Evolutionary conservation across 1,140 invertebrate genomes (phyloP), one percentile per base, ranked within the genome.

Genomic region (Trichonephila inaurata): DNA sequence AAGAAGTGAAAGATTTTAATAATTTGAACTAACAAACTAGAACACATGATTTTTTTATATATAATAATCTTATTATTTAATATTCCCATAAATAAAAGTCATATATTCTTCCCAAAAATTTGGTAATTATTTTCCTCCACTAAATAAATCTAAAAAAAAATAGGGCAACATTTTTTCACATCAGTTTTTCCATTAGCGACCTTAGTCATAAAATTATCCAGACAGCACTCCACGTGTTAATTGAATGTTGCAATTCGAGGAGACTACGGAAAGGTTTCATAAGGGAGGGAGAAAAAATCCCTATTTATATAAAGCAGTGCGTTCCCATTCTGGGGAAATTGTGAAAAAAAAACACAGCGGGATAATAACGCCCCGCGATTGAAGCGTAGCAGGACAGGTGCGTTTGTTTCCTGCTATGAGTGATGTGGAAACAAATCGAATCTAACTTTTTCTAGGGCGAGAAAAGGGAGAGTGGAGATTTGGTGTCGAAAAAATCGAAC

Each of bases 381-480:
- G 69, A 72, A 72, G 69, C 69, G 24, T 72, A 28, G n/a, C 69
- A 24, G 28, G 28, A 33, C 69, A 72, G 69, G 69, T 72, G 69
- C n/a, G 69, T 33, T 12, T 18, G 69, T 33, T 72, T 72, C 69
- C 69, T 72, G 69, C 69, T 28, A 12, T 72, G 69, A 72, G 69
- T 24, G 69, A 72, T 72, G 69, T 28, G 24, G 69, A 72, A 72
- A 72, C 69, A 14, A 72, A 72, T 72, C 24, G 51, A 51, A 51
- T 51, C 51, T 51, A 51, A 51, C 51, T 51, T 51, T 51, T 51
- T n/a, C 19, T n/a, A 64, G 21, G 66, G 12, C 24, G 21, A 8
- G 66, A 72, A 72, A 72, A 72, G 69, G 69, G 69, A 72, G 64
- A n/a, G 64, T 66, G 64, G 64, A 72, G 69, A 72, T 28, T 28